Percentiles rank a stretch among this genome's conserved stretches.
Evolutionary conservation across 2,113 vertebrate species (phyloP).

Genomic region (Progne subis): DNA sequence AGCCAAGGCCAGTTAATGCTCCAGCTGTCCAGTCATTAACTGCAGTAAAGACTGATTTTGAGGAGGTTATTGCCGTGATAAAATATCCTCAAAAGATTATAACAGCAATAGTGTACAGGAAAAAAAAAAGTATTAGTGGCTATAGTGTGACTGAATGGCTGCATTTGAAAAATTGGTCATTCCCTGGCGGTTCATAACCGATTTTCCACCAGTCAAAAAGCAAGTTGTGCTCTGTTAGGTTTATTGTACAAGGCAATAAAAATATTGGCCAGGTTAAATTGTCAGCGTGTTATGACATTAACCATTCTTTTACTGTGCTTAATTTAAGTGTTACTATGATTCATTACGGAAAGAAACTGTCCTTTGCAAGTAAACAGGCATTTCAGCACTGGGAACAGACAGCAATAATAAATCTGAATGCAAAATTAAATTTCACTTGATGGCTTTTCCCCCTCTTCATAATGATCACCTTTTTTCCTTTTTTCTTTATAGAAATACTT

Average conservation of each 20-base stretch:
- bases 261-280: constrained; percentile 87
- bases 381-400: constrained; percentile 60
- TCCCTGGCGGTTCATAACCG: constrained; percentile 84
- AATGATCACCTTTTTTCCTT: constrained; percentile 32
- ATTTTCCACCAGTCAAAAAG: constrained; percentile 86
- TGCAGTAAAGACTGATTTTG: constrained; percentile 84
- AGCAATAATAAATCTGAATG: constrained; percentile 59
- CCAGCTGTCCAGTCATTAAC: constrained; percentile 86
- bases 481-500: constrained; percentile 46
- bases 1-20: constrained; percentile 81
- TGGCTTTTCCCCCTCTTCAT: constrained; percentile 1
- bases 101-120: constrained; percentile 80
- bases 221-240: constrained; percentile 88
- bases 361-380: constrained; percentile 74
- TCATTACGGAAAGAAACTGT: constrained; percentile 75
- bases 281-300: constrained; percentile 81
- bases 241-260: constrained; percentile 88
- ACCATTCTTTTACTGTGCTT: constrained; percentile 83
- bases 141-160: constrained; percentile 81
- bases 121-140: constrained; percentile 79
- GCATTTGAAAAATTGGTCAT: constrained; percentile 85
- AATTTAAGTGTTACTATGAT: constrained; percentile 80
- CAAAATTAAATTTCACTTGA: constrained; percentile 76
- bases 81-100: constrained; percentile 87
- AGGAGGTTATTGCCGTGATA: constrained; percentile 84